Base-by-base conservation (phyloP, 2,888 invertebrate genomes). In the Branchipolynoe longqiensis region DNA sequence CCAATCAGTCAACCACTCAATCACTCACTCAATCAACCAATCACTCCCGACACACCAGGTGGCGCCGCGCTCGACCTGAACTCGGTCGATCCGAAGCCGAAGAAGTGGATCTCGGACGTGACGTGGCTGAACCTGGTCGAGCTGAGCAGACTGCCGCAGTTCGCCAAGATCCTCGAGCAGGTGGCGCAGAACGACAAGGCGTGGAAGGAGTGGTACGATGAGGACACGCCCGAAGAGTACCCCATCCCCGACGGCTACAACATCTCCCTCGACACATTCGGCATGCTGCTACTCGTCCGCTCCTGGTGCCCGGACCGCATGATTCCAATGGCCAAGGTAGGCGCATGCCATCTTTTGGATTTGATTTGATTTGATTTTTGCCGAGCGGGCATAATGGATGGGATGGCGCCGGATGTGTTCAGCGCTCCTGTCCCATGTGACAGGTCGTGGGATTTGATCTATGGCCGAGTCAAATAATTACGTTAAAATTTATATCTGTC, bases 201-300 rank as follows among this genome's bases (percentile, higher is more conserved):
- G 83, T 94, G 94, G 94, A 92, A 90, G 82, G 91, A 92, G 85
- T 94, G 94, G 94, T 94, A 93, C 89, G 94, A 94, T 89, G 93
- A 93, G 85, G 93, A 94, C 58, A 91, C 93, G 31, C 94, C 94
- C 2, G 94, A 94, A 86, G 93, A 93, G 87, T 93, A 93, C 81
- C 87, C 91, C 0, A 93, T 94, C 86, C 94, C 94, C 0, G 94
- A 94, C 86, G 93, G 93, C 56, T 94, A 93, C 90, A 91, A 92
- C 89, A 92, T 91, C 87, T 91, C 92, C 0, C 91, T 94, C 48
- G 93, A 93, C 84, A 92, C 92, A 8, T 94, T 94, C 92, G 89
- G 93, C 18, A 92, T 93, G 62, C 91, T 94, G 85, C 90, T 94
- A 28, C 90, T 94, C 28, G 92, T 94, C 28, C 89, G 94, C 28